Percentiles rank a stretch among this genome's conserved stretches.
Evolutionary conservation across 2,113 vertebrate species (phyloP).

Genomic region (Isichthys henryi): DNA sequence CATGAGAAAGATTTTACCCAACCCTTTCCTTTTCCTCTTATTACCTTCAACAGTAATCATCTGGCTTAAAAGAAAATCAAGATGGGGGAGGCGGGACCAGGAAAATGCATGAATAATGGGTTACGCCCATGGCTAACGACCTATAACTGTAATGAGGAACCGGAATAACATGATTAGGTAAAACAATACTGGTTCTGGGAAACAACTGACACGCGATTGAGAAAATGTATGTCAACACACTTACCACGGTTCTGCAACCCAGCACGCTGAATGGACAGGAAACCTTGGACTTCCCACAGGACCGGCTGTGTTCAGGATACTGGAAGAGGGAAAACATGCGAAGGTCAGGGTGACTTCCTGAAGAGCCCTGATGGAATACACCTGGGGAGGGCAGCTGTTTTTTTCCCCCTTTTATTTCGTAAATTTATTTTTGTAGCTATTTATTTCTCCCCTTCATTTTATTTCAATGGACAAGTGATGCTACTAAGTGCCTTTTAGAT

Average conservation of each 20-base stretch:
- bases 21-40: background rate
- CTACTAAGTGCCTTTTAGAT: no score
- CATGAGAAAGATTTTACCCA: background rate
- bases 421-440: background rate
- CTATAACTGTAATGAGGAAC: background rate
- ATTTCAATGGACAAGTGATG: background rate
- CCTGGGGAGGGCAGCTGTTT: background rate
- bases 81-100: background rate
- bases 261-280: slow-evolving; percentile 70
- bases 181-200: background rate
- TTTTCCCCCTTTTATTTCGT: background rate
- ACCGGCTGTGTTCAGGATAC: slow-evolving; percentile 73
- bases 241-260: slow-evolving; percentile 66
- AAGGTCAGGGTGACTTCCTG: background rate
- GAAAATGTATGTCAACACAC: slow-evolving; percentile 19
- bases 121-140: background rate
- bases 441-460: background rate
- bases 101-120: background rate
- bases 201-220: background rate
- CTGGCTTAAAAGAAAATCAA: background rate
- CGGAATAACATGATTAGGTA: background rate
- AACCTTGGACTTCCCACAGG: slow-evolving; percentile 65
- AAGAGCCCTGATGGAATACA: background rate
- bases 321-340: slow-evolving; percentile 31
- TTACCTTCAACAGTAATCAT: background rate